Evolutionary conservation across 2,113 vertebrate species (phyloP), one percentile per base, ranked within the genome.

Genomic region (Microtus richardsoni): DNA sequence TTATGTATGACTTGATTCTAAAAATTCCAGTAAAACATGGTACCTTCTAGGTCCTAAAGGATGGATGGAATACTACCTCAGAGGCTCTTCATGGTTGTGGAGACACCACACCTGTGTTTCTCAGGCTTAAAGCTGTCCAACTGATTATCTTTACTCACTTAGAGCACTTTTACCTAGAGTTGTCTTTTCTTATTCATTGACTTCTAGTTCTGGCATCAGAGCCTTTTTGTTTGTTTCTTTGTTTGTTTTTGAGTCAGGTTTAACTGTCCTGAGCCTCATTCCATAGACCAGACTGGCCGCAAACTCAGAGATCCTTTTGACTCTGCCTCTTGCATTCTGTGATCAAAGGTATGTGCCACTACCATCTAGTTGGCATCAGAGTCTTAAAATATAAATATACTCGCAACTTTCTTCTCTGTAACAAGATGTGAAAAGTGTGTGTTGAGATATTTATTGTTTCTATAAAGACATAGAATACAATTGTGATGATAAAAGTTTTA

Each of bases 21-120:
- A 95, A 95, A 96, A 93, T 70, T 70, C 47, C 47, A 74, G 24
- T 91, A 94, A 97, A 92, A 44, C 5, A 21, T 47, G n/a, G 1
- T 66, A 84, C 91, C 33, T 33, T 41, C 5, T 52, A 91, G 91
- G 28, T 88, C 17, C 36, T 62, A 74, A 91, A 85, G 93, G 66
- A 96, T 33, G 85, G 28, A 80, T 88, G 4, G 26, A 91, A 17
- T 73, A 54, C 41, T 30, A 89, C 85, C 97, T 94, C 64, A 91
- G 28, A 94, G 17, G 11, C 13, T 83, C 30, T 75, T 95, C 8
- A 75, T 49, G 84, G 92, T 89, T 90, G 73, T 77, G 16, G 33
- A 41, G 24, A 9, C 14, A 49, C 1, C 41, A 54, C 49, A 75
- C 74, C n/a, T n/a, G 3, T 49, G 13, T 85, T 83, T 82, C 83